Conservation (phyloP, 2,888 invertebrate genomes). For the Bhutanitis thaidina region DNA sequence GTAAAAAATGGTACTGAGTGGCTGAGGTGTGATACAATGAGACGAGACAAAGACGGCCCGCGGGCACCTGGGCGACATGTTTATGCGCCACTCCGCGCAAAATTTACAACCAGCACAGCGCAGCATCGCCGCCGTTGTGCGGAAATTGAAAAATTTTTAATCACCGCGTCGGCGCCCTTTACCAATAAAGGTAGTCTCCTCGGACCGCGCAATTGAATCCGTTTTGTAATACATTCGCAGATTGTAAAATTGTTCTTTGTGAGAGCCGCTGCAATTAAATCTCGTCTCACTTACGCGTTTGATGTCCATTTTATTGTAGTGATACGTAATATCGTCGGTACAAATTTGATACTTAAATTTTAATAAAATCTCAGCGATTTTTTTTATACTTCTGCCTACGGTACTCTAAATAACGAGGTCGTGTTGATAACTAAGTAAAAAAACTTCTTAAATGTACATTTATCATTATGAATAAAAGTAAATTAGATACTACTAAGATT, state of each 20-base stretch:
- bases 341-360: constrained; percentile 24
- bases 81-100: constrained; percentile 61
- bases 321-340: constrained; percentile 24
- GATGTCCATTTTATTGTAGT: constrained; percentile 31
- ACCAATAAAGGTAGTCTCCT: constrained; percentile 23
- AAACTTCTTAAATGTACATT: no score
- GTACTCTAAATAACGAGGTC: constrained; percentile 5
- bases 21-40: neutral
- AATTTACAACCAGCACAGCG: constrained; percentile 59
- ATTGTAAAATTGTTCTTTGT: constrained; percentile 49
- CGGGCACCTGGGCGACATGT: constrained; percentile 60
- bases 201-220: constrained; percentile 26
- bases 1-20: neutral
- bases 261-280: constrained; percentile 47
- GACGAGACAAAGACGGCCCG: constrained; percentile 39
- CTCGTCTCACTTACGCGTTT: constrained; percentile 37
- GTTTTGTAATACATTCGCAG: constrained; percentile 45
- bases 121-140: constrained; percentile 36
- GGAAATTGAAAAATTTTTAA: constrained; percentile 66
- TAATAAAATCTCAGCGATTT: constrained; percentile 5
- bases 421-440: neutral
- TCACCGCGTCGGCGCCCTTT: constrained; percentile 57
- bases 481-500: no score
- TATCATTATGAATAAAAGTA: no score
- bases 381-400: neutral